Evolutionary conservation across 2,888 invertebrate species (phyloP).

Genomic region (Formica aserva): DNA sequence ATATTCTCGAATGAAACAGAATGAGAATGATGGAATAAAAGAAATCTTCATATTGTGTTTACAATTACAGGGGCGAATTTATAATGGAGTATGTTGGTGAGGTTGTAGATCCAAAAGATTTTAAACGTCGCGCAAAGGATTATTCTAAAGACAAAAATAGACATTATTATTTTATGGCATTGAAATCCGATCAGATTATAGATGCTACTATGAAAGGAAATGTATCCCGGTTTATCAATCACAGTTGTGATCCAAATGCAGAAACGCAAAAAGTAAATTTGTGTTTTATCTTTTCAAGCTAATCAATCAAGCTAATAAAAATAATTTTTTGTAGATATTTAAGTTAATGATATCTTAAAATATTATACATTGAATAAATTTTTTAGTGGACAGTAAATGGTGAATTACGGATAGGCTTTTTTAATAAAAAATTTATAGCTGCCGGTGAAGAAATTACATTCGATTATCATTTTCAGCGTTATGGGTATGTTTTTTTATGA

Average conservation of each 20-base stretch:
- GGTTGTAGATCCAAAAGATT: conserved; percentile 96
- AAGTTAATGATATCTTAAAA: background rate
- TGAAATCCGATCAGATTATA: conserved; percentile 96
- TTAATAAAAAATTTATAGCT: conserved; percentile 93
- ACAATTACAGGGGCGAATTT: conserved; percentile 92
- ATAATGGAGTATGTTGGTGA: conserved; percentile 99
- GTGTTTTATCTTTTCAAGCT: background rate
- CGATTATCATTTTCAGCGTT: conserved; percentile 99
- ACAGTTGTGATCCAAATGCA: conserved; percentile 99
- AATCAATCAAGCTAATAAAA: background rate
- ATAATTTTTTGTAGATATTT: conserved; percentile 69
- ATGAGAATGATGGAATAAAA: conserved; percentile 65
- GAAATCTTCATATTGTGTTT: conserved; percentile 65
- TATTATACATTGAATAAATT: conserved; percentile 45
- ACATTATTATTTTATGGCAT: conserved; percentile 99
- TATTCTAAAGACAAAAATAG: conserved; percentile 96
- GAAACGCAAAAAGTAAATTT: conserved; percentile 94
- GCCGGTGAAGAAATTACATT: conserved; percentile 98
- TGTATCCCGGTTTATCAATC: conserved; percentile 98
- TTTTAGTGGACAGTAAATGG: conserved; percentile 95
- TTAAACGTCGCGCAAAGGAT: conserved; percentile 94
- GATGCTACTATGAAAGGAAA: conserved; percentile 99
- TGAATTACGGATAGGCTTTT: conserved; percentile 98
- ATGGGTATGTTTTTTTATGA: conserved; percentile 89
- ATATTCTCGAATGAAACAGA: background rate